Conservation (phyloP, 2,797 vertebrate species). For the Squalus acanthias region DNA sequence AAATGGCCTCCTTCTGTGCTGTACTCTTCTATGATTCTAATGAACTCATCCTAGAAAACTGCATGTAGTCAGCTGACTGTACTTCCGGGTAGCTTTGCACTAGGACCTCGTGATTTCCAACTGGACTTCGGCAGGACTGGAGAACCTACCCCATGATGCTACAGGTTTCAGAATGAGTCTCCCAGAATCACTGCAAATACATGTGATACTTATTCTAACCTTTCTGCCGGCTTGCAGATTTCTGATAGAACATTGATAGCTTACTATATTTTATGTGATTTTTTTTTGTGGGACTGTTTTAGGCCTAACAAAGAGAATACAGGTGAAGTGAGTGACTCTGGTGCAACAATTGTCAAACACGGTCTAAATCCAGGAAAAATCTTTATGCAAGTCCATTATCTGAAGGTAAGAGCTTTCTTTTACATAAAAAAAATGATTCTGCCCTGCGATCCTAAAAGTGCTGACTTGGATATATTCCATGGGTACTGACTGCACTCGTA, state of each 20-base stretch:
- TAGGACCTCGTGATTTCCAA: neutral
- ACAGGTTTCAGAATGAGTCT: neutral
- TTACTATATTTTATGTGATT: conserved; percentile 37
- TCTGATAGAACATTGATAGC: conserved; percentile 5
- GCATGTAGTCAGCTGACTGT: neutral
- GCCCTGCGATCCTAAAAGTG: neutral
- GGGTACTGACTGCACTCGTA: neutral
- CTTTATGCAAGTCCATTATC: conserved; percentile 95
- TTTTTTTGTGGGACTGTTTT: conserved; percentile 39
- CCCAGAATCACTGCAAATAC: neutral
- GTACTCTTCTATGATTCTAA: neutral
- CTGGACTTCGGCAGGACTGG: neutral
- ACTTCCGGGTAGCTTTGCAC: neutral
- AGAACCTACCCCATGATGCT: neutral
- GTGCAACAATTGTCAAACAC: conserved; percentile 80
- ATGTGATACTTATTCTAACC: neutral
- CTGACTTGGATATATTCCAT: neutral
- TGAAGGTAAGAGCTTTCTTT: conserved; percentile 71
- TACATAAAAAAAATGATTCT: neutral
- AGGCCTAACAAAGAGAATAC: conserved; percentile 87
- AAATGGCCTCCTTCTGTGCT: neutral
- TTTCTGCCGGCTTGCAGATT: neutral
- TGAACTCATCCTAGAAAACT: neutral
- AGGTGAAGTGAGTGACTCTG: conserved; percentile 73
- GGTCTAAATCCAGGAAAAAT: conserved; percentile 86